These are phyloP conservation scores for Acronicta alni DNA, from an alignment of 2,888 invertebrate species.

Conservation along the genomic window DNA sequence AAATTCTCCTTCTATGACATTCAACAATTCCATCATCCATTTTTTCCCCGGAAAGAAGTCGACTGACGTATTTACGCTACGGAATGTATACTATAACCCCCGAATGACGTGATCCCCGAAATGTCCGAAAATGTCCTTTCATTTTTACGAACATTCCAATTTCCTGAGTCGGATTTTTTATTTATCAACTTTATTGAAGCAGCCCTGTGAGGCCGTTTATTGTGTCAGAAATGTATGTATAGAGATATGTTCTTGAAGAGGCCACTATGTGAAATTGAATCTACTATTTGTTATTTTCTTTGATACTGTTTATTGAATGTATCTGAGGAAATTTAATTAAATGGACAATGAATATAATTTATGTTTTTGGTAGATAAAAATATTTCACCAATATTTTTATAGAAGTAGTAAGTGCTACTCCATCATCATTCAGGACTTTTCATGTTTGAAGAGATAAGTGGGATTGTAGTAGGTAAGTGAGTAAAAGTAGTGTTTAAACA, in stretches of 20 bases:
- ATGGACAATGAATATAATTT: slow-evolving; percentile 4
- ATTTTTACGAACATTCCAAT: slow-evolving; percentile 52
- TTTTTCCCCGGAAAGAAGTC: slow-evolving; percentile 27
- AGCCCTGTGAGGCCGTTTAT: slow-evolving; percentile 19
- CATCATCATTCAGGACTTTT: no score
- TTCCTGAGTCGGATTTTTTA: slow-evolving; percentile 46
- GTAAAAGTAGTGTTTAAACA: no score
- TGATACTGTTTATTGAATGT: slow-evolving; percentile 1
- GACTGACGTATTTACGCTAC: slow-evolving; percentile 29
- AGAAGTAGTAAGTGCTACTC: no score
- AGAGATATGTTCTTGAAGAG: slow-evolving; percentile 6
- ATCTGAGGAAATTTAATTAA: slow-evolving; percentile 8
- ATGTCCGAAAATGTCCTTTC: slow-evolving; percentile 38
- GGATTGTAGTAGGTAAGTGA: no score
- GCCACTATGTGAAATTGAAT: slow-evolving; percentile 18
- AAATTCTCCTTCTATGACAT: no score
- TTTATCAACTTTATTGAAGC: slow-evolving; percentile 45
- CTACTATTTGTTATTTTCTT: slow-evolving; percentile 14
- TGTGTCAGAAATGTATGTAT: slow-evolving; percentile 23
- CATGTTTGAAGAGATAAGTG: no score
- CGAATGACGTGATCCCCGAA: slow-evolving; percentile 34
- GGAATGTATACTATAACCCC: slow-evolving; percentile 24
- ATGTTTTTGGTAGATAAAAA: no score
- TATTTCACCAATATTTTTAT: no score
- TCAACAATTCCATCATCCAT: slow-evolving; percentile 5